Percentiles rank a stretch among this genome's conserved stretches.
Evolutionary conservation across 2,797 vertebrate genomes (phyloP).

Genomic region (Phataginus tetradactyla): DNA sequence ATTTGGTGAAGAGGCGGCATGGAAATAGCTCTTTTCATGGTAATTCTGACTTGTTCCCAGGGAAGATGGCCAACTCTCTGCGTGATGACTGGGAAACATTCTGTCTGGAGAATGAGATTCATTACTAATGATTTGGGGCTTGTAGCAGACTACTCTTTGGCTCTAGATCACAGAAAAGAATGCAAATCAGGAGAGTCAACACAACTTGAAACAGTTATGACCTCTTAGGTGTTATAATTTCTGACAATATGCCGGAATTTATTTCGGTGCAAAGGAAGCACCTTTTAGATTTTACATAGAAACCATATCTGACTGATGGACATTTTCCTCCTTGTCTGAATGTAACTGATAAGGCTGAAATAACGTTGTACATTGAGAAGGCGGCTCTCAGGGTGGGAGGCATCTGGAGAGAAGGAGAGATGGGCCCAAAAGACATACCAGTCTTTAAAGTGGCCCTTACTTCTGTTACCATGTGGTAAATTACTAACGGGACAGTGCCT

Average conservation of each 20-base stretch:
- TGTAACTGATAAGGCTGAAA: neutral
- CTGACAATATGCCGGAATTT: neutral
- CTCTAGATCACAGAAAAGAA: neutral
- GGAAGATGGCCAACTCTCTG: neutral
- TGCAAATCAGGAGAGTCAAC: neutral
- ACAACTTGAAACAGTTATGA: neutral
- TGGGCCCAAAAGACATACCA: neutral
- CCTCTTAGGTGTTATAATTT: neutral
- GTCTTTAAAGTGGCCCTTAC: neutral
- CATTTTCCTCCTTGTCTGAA: neutral
- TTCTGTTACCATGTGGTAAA: neutral
- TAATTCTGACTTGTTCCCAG: neutral
- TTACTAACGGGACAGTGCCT: neutral
- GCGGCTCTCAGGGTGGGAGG: neutral
- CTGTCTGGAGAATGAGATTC: neutral
- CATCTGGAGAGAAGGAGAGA: neutral
- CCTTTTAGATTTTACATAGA: neutral
- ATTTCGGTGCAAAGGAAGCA: neutral
- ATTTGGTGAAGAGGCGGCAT: neutral
- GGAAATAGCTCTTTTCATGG: neutral
- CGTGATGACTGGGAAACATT: constrained; percentile 1
- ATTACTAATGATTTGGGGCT: neutral
- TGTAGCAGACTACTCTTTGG: neutral
- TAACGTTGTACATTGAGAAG: neutral
- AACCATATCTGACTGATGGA: neutral